Evolutionary conservation across 1,140 invertebrate genomes (phyloP).

Genomic region (Leptinotarsa lineolata): DNA sequence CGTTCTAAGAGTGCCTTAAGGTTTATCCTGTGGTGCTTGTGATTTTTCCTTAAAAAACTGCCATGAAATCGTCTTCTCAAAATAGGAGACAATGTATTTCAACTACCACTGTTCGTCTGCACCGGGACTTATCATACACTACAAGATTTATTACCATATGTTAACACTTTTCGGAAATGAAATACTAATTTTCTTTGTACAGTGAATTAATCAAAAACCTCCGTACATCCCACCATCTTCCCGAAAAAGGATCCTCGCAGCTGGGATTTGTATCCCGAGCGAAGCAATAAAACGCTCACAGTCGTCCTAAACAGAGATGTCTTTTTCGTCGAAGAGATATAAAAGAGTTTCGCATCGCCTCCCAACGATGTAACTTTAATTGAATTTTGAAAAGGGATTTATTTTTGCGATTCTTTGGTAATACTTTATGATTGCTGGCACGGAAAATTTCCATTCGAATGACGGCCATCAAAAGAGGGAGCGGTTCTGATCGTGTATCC

Average conservation of each 20-base stretch:
- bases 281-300: constrained; percentile 16
- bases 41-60: too few species aligned
- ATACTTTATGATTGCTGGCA: constrained; percentile 50
- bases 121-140: too few species aligned
- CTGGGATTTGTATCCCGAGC: neutral
- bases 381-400: constrained; percentile 48
- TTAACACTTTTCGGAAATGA: too few species aligned
- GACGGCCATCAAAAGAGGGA: constrained; percentile 11
- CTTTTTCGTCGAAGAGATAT: constrained; percentile 19
- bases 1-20: too few species aligned
- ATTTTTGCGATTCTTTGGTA: constrained; percentile 47
- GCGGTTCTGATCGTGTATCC: neutral
- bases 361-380: constrained; percentile 46
- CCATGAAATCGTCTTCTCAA: too few species aligned
- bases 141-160: too few species aligned
- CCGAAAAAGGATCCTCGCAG: neutral
- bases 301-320: constrained; percentile 11
- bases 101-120: too few species aligned
- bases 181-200: too few species aligned
- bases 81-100: too few species aligned
- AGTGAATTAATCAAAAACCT: too few species aligned
- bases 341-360: constrained; percentile 19
- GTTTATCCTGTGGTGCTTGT: too few species aligned
- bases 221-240: too few species aligned
- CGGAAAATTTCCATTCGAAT: constrained; percentile 47